Evolutionary conservation across 2,113 vertebrate species (phyloP), one percentile per base, ranked within the genome.

Genomic region (Neogale vison): DNA sequence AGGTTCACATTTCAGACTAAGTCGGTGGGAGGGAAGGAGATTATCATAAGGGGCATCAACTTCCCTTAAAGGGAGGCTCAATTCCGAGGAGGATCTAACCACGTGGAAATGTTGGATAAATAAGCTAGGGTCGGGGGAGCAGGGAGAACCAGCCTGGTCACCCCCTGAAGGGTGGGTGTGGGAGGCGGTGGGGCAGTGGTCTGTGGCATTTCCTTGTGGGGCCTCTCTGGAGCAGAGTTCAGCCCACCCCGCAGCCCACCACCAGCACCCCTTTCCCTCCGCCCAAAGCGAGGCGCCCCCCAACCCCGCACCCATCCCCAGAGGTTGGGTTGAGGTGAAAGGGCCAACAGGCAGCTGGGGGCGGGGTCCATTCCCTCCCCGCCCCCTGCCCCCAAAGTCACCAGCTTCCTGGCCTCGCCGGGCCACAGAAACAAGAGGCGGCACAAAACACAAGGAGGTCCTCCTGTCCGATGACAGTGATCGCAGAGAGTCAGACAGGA

Each of bases 1-100:
- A 55, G 74, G 91, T 97, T 98, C 97, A 98, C 98, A 98, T 98
- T 98, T 93, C 69, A 96, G 96, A 96, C 15, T 61, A 67, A 83
- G 47, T 93, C 74, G 67, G 20, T 12, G 3, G 23, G 21, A 10
- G 39, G 39, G 11, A 34, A 34, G 50, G 20, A n/a, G 34, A n/a
- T 55, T 65, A 47, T 81, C 72, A 55, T 7, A 34, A 42, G 8
- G 52, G 6, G 5, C 31, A 76, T 59, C 36, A 14, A 29, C 81
- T 82, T 81, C 89, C 93, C 83, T 89, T 18, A 61, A 45, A 59
- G 45, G 6, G 69, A 82, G 47, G 82, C 81, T 96, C 95, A 80
- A n/a, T 63, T 94, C 96, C 52, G 93, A 92, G 45, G 88, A 97
- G 76, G 71, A 1, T 36, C 39, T 42, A 31, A 47, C 69, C 86